Percentiles rank a stretch among this genome's conserved stretches.
phyloP scores from a whole-genome alignment of 2,888 invertebrate genomes.

The Cerastoderma edule region DNA sequence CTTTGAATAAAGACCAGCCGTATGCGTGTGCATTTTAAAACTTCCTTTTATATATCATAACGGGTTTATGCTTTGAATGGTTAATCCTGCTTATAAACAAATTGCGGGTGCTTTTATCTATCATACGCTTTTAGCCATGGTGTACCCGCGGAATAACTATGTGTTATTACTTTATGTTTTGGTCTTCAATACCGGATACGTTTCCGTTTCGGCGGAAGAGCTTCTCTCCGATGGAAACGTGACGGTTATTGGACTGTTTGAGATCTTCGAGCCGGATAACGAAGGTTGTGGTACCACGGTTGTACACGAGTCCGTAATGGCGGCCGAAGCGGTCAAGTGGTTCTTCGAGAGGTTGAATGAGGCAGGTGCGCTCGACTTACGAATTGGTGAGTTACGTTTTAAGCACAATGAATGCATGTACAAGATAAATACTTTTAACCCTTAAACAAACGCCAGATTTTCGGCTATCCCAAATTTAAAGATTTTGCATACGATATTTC shows the following conservation, averaged over 20 bases:
- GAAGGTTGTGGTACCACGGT: slow-evolving; percentile 21
- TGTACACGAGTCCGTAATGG: slow-evolving; percentile 30
- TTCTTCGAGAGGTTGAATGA: slow-evolving; percentile 29
- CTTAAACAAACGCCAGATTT: background rate
- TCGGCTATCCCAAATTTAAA: background rate
- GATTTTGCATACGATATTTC: too few species aligned
- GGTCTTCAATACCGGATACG: background rate
- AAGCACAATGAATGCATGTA: background rate
- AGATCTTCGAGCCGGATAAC: slow-evolving; percentile 26
- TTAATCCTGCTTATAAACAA: too few species aligned
- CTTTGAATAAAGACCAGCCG: too few species aligned
- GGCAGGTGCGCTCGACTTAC: slow-evolving; percentile 14
- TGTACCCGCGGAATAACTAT: too few species aligned
- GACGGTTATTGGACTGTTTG: slow-evolving; percentile 35
- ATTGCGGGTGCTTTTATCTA: too few species aligned
- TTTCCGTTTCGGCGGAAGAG: background rate
- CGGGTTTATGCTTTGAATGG: too few species aligned
- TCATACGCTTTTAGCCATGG: too few species aligned
- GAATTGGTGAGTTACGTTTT: slow-evolving; percentile 31
- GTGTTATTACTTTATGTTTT: too few species aligned
- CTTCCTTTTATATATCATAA: too few species aligned
- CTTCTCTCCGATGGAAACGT: slow-evolving; percentile 14
- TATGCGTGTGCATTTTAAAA: too few species aligned
- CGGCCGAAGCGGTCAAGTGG: slow-evolving; percentile 40
- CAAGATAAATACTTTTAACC: background rate